phyloP scores from a whole-genome alignment of 2,888 invertebrate species.

The Priocnemis perturbator region DNA sequence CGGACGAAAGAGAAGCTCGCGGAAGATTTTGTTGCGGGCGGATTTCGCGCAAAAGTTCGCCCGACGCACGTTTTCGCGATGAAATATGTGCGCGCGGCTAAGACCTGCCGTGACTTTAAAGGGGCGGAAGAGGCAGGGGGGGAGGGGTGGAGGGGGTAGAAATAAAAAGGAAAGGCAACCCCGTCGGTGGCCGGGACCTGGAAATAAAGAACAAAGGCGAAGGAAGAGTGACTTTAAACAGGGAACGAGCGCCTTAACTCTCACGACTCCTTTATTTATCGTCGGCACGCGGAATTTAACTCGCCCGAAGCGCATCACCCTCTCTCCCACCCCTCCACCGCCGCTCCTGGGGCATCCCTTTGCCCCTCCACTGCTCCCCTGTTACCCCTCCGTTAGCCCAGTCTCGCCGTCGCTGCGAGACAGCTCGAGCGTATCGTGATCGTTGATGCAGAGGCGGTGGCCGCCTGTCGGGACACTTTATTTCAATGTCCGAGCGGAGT shows the following conservation, averaged over 20 bases:
- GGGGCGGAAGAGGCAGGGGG: neutral
- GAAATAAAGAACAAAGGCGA: slow-evolving; percentile 8
- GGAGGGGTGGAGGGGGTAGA: neutral
- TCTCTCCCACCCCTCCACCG: no score
- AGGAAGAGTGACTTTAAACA: slow-evolving; percentile 20
- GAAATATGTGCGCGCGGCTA: slow-evolving; percentile 14
- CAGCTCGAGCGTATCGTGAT: slow-evolving; percentile 44
- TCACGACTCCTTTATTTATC: slow-evolving; percentile 43
- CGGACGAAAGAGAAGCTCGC: no score
- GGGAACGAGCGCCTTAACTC: slow-evolving; percentile 35
- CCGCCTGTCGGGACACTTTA: slow-evolving; percentile 44
- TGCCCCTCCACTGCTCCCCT: no score
- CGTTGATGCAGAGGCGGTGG: slow-evolving; percentile 42
- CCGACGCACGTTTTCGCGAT: slow-evolving; percentile 12
- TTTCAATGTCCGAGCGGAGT: slow-evolving; percentile 31
- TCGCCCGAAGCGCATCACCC: slow-evolving; percentile 28
- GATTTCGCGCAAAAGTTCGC: neutral
- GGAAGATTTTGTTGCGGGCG: no score
- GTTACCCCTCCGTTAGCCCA: no score
- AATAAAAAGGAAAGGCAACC: slow-evolving; percentile 4
- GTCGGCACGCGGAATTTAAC: slow-evolving; percentile 46
- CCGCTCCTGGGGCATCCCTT: no score
- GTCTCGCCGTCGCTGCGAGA: neutral
- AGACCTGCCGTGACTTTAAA: slow-evolving; percentile 21
- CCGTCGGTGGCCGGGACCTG: neutral